Evolutionary conservation across 1,140 invertebrate genomes (phyloP).

Genomic region (Drosophila pseudoobscura): DNA sequence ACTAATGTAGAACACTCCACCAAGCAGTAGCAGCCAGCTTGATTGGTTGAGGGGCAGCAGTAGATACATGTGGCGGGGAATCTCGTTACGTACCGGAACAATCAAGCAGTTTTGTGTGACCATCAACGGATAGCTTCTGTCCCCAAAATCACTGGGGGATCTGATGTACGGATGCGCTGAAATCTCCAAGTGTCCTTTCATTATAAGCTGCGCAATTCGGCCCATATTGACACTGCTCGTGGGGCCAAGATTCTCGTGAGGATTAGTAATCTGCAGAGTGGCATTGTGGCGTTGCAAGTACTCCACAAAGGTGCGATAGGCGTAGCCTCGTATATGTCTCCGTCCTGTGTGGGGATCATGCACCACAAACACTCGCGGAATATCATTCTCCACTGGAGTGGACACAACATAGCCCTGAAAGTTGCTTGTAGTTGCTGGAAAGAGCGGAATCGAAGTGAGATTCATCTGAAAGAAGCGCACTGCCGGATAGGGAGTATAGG

Average conservation of each 20-base stretch:
- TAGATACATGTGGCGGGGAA: conserved; percentile 68
- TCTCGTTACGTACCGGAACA: conserved; percentile 66
- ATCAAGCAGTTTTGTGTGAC: conserved; percentile 64
- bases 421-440: conserved; percentile 27
- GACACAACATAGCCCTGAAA: conserved; percentile 59
- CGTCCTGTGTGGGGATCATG: conserved; percentile 24
- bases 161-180: conserved; percentile 65
- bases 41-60: conserved; percentile 50
- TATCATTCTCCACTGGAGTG: conserved; percentile 71
- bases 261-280: conserved; percentile 52
- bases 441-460: conserved; percentile 13
- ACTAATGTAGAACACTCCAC: conserved; percentile 48
- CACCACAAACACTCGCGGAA: conserved; percentile 64
- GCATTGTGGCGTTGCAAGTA: conserved; percentile 67
- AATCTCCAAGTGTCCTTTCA: conserved; percentile 50
- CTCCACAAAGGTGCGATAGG: conserved; percentile 62
- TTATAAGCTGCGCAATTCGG: conserved; percentile 47
- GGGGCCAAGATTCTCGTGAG: conserved; percentile 7
- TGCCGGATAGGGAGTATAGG: conserved; percentile 60
- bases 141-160: conserved; percentile 40
- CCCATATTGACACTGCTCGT: conserved; percentile 62
- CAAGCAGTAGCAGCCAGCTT: conserved; percentile 46
- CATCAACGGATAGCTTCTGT: conserved; percentile 66
- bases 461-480: conserved; percentile 31
- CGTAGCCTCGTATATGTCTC: conserved; percentile 53